Evolutionary conservation across 2,113 vertebrate species (phyloP).

Genomic region (Peromyscus polionotus): DNA sequence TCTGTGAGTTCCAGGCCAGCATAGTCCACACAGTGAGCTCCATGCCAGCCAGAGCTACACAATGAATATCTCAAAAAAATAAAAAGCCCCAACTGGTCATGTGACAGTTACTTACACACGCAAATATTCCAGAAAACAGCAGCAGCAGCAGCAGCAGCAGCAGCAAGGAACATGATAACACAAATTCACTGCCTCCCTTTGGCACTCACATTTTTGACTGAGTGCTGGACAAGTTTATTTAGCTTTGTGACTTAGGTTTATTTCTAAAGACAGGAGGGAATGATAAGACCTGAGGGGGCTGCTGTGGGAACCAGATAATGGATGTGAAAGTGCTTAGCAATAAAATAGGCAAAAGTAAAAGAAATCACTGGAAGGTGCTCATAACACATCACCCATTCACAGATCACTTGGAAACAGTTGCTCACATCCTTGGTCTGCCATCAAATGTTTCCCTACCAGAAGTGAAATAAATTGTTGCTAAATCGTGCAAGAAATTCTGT

Average conservation of each 20-base stretch:
- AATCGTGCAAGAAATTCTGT: slow-evolving; percentile 36
- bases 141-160: background rate
- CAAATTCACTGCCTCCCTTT: background rate
- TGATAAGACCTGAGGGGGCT: background rate
- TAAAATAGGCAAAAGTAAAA: slow-evolving; percentile 54
- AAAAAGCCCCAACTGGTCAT: background rate
- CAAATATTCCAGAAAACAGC: background rate
- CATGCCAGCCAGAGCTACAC: background rate
- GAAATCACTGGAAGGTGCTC: background rate
- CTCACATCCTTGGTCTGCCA: background rate
- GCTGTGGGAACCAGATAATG: background rate
- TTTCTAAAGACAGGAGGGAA: slow-evolving; percentile 19
- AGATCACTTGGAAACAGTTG: background rate
- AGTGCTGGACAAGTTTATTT: slow-evolving; percentile 43
- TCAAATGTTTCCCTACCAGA: background rate
- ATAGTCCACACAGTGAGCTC: background rate
- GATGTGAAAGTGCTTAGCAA: slow-evolving; percentile 3
- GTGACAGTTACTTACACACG: background rate
- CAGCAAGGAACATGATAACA: background rate
- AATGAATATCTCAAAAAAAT: background rate
- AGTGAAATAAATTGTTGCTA: slow-evolving; percentile 52
- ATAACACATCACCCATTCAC: slow-evolving; percentile 30
- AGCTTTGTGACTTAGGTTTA: slow-evolving; percentile 8
- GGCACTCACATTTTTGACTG: background rate
- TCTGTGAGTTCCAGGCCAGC: background rate